phyloP scores from a whole-genome alignment of 1,140 invertebrate species.

The Anadara kagoshimensis region DNA sequence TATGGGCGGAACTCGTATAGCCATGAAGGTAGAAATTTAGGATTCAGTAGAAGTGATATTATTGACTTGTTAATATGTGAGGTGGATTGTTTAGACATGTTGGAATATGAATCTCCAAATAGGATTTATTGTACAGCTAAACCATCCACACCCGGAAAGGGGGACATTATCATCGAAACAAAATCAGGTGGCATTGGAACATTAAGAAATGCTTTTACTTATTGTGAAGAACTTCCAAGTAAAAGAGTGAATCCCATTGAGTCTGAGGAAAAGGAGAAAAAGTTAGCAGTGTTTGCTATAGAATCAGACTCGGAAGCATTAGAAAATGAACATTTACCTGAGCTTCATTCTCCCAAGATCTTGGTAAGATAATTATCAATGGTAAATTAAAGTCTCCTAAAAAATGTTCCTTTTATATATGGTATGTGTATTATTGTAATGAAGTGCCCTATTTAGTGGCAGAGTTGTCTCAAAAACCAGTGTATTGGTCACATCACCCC shows the following conservation, averaged over 20 bases:
- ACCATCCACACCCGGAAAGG: conserved; percentile 58
- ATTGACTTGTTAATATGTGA: conserved; percentile 64
- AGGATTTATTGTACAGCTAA: conserved; percentile 57
- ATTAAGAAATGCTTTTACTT: conserved; percentile 58
- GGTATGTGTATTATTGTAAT: too few species aligned
- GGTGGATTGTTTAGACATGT: conserved; percentile 60
- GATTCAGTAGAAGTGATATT: conserved; percentile 65
- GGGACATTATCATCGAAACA: conserved; percentile 66
- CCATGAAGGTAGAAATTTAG: conserved; percentile 62
- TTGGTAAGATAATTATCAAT: too few species aligned
- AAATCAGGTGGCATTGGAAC: conserved; percentile 66
- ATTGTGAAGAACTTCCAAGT: conserved; percentile 36
- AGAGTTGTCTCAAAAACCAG: too few species aligned
- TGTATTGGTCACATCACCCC: too few species aligned
- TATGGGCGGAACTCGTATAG: conserved; percentile 60
- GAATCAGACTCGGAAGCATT: too few species aligned
- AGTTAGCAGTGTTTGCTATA: too few species aligned
- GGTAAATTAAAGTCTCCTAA: too few species aligned
- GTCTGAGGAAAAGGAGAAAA: conserved; percentile 14
- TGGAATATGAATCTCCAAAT: conserved; percentile 67
- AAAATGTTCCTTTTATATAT: too few species aligned
- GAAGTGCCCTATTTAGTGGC: too few species aligned
- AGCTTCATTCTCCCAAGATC: too few species aligned
- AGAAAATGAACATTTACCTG: too few species aligned
- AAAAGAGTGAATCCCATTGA: conserved; percentile 35